Conservation (phyloP, 1,140 invertebrate species). For the Eumeta japonica region DNA sequence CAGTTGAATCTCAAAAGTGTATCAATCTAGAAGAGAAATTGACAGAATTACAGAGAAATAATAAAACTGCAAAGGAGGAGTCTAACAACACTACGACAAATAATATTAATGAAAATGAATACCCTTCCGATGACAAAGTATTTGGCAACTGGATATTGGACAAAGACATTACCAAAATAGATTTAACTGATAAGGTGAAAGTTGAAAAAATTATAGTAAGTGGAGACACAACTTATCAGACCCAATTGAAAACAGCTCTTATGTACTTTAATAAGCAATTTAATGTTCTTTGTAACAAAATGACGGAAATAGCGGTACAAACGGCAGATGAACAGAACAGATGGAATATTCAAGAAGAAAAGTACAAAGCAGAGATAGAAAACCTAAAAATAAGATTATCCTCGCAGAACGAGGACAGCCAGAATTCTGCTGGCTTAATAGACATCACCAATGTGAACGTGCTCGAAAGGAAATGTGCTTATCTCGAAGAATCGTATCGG, state of each 20-base stretch:
- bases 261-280: constrained; percentile 48
- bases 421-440: constrained; percentile 33
- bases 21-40: constrained; percentile 34
- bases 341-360: constrained; percentile 44
- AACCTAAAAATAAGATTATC: constrained; percentile 31
- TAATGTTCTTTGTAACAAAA: constrained; percentile 37
- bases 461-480: constrained; percentile 36
- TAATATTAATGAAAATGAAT: no score
- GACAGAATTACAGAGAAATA: no score
- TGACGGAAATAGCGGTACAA: constrained; percentile 32
- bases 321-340: constrained; percentile 31
- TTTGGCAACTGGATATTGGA: constrained; percentile 31
- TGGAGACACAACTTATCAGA: constrained; percentile 29
- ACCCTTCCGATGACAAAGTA: no score
- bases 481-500: constrained; percentile 43
- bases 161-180: constrained; percentile 17
- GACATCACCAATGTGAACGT: constrained; percentile 9
- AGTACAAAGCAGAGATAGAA: constrained; percentile 46
- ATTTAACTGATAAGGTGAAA: constrained; percentile 23
- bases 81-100: no score
- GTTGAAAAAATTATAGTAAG: constrained; percentile 23
- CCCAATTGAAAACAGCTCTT: constrained; percentile 34
- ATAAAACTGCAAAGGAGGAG: no score
- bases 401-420: constrained; percentile 30
- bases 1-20: constrained; percentile 38